phyloP scores from a whole-genome alignment of 2,113 vertebrate genomes.

The Morone saxatilis region DNA sequence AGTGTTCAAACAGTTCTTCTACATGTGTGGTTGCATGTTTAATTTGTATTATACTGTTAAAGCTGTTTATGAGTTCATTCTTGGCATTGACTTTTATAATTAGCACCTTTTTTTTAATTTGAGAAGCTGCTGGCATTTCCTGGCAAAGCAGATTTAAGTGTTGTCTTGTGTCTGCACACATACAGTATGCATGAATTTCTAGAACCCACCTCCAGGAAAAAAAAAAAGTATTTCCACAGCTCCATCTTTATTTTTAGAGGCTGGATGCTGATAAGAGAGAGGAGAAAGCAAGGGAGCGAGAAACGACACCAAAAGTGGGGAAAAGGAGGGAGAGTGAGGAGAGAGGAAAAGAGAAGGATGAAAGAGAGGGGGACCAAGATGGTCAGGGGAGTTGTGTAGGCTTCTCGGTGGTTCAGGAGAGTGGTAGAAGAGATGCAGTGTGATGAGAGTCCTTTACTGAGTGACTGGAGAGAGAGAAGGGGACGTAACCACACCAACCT shows the following conservation, averaged over 20 bases:
- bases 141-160: slow-evolving; percentile 53
- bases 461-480: slow-evolving; percentile 46
- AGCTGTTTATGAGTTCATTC: background rate
- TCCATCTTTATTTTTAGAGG: slow-evolving; percentile 80
- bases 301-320: slow-evolving; percentile 58
- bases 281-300: slow-evolving; percentile 56
- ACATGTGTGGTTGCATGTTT: background rate
- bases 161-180: slow-evolving; percentile 55
- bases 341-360: slow-evolving; percentile 16
- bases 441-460: slow-evolving; percentile 75
- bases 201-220: slow-evolving; percentile 69
- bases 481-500: slow-evolving; percentile 75
- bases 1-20: background rate
- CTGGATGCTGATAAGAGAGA: slow-evolving; percentile 75
- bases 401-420: slow-evolving; percentile 42
- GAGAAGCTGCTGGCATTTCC: slow-evolving; percentile 40
- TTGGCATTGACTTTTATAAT: slow-evolving; percentile 60
- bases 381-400: slow-evolving; percentile 42
- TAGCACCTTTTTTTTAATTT: slow-evolving; percentile 61
- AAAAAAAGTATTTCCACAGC: slow-evolving; percentile 59
- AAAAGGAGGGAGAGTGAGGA: slow-evolving; percentile 21
- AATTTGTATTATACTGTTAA: background rate
- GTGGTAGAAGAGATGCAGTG: slow-evolving; percentile 56
- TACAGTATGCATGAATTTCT: slow-evolving; percentile 53
- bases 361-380: slow-evolving; percentile 47